Conservation (phyloP, 2,113 vertebrate genomes). For the Microcebus tavaratra region DNA sequence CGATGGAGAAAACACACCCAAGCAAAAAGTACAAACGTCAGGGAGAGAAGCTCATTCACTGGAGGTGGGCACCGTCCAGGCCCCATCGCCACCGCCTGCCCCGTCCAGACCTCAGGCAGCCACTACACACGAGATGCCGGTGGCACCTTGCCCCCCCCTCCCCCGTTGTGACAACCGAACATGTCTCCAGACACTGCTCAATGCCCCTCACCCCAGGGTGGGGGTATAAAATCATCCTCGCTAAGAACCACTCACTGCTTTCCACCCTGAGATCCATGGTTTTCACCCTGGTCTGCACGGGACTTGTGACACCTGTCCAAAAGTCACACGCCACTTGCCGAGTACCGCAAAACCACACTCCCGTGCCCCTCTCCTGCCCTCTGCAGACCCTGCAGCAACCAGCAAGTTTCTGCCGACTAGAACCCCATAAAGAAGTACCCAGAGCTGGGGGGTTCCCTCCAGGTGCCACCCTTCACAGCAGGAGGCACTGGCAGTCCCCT, state of each 20-base stretch:
- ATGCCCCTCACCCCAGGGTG: not conserved
- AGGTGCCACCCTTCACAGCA: not conserved
- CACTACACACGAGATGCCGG: not conserved
- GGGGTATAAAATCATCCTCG: fast-evolving
- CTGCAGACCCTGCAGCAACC: not conserved
- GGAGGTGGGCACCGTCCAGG: fast-evolving
- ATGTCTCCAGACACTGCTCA: not conserved
- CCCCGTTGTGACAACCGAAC: not conserved
- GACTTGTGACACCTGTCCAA: not conserved
- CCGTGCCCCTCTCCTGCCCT: fast-evolving
- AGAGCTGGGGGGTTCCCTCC: not conserved
- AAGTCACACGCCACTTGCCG: not conserved
- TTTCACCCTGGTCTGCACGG: not conserved
- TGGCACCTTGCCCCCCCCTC: too few species aligned
- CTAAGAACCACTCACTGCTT: not conserved
- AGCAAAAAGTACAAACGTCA: too few species aligned
- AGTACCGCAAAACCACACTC: not conserved
- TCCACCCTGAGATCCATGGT: fast-evolving
- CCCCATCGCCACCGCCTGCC: not conserved
- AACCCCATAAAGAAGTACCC: not conserved
- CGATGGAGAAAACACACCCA: not conserved
- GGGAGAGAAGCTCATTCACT: too few species aligned
- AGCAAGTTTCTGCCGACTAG: not conserved
- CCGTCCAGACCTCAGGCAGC: not conserved
- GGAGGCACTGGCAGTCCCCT: not conserved